Evolutionary conservation across 2,113 vertebrate genomes (phyloP).

Genomic region (Thunnus maccoyii): DNA sequence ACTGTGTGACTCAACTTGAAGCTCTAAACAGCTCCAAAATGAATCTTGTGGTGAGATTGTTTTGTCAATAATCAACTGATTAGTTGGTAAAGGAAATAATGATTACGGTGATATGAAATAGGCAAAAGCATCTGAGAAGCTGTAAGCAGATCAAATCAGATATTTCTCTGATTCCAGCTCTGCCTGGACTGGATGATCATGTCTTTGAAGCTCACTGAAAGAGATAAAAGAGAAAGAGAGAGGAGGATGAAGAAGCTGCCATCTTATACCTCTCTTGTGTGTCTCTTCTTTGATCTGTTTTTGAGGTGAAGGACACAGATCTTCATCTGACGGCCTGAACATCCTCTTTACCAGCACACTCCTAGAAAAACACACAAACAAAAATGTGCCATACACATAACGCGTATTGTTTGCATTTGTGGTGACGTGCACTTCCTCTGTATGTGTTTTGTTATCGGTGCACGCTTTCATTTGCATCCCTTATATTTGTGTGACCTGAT

Average conservation of each 20-base stretch:
- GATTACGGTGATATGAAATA: too few relatives aligned
- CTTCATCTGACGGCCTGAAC: conserved; percentile 93
- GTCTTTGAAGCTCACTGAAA: conserved; percentile 7
- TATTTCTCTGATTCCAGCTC: neutral
- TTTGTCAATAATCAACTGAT: too few relatives aligned
- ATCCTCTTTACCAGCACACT: conserved; percentile 95
- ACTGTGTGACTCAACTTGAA: too few relatives aligned
- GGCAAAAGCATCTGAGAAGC: too few relatives aligned
- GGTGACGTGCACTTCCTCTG: neutral
- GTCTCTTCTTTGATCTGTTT: conserved; percentile 95
- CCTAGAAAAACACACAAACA: conserved; percentile 66
- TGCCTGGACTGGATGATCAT: conserved; percentile 7
- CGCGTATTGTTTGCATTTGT: conserved; percentile 38
- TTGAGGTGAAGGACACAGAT: conserved; percentile 89
- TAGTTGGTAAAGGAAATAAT: too few relatives aligned
- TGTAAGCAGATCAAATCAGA: neutral
- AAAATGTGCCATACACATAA: neutral
- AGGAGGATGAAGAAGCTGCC: neutral
- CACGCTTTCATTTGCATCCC: conserved; percentile 37
- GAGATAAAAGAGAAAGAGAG: neutral
- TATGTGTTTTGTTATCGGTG: neutral
- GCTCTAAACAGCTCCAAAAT: too few relatives aligned
- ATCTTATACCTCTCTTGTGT: conserved; percentile 89
- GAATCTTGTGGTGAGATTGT: too few relatives aligned
- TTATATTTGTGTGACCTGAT: conserved; percentile 44